These are phyloP conservation scores for Aquatica leii DNA, from an alignment of 2,888 invertebrate genomes.

Conservation along the genomic window DNA sequence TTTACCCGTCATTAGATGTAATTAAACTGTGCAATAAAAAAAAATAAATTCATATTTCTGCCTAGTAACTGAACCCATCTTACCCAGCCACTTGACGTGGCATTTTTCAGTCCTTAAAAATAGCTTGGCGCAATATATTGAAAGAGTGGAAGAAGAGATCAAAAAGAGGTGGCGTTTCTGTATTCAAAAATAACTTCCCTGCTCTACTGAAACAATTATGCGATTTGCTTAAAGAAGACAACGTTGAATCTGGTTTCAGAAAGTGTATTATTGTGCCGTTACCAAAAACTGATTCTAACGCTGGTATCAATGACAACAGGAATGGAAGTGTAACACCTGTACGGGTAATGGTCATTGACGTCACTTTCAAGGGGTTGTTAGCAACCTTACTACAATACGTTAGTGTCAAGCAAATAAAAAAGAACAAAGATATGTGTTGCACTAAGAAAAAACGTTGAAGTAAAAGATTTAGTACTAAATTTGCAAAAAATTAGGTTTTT, in stretches of 20 bases:
- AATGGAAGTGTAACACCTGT: neutral
- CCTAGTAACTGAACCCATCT: neutral
- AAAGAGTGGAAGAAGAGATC: slow-evolving; percentile 12
- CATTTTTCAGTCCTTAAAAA: slow-evolving; percentile 13
- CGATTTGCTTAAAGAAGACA: neutral
- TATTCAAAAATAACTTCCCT: neutral
- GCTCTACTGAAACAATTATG: neutral
- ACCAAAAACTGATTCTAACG: slow-evolving; percentile 3
- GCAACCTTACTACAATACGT: neutral
- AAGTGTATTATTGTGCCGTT: neutral
- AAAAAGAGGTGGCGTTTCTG: neutral
- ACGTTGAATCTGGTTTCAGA: neutral
- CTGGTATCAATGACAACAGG: neutral
- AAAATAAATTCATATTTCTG: neutral
- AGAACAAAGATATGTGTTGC: neutral
- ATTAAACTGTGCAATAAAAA: neutral
- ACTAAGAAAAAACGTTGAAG: neutral
- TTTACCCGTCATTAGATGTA: neutral
- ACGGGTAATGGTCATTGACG: neutral
- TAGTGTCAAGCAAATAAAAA: neutral
- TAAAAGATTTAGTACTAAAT: neutral
- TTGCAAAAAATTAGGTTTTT: neutral
- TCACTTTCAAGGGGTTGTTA: neutral
- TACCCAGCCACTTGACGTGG: slow-evolving; percentile 13
- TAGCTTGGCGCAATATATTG: slow-evolving; percentile 6